Evolutionary conservation across 1,140 invertebrate genomes (phyloP), one percentile per base, ranked within the genome.

Genomic region (Cydia pomonella): DNA sequence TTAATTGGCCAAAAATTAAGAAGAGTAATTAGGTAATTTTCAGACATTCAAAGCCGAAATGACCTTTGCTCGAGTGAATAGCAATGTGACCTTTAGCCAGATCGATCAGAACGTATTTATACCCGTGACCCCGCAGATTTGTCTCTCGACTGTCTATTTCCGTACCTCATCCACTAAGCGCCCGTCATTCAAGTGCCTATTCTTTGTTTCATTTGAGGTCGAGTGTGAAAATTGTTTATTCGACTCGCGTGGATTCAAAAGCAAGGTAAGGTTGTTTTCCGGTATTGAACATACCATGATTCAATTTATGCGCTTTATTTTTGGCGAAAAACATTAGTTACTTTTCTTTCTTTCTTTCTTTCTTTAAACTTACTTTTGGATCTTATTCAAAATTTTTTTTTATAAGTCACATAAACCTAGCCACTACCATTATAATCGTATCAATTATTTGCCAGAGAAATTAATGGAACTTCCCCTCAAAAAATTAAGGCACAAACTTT

Each of bases 111-210:
- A 29, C 63, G 33, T 69, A 69, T 69, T 33, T 69, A 33, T 69
- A 69, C 16, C n/a, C 29, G 27, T 33, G 63, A 33, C 27, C 29
- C 64, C 29, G 64, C 63, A 33, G 64, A 69, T 33, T 69, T 69
- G 64, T 69, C 64, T 69, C 27, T 64, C 64, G 9, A 18, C 64
- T 69, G 64, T 33, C 64, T 69, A 69, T 69, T 69, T 69, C 27
- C 64, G 64, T 18, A 23, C 53, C 64, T 18, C 64, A 3, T 33
- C 64, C 29, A 23, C 53, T 59, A 33, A 69, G 64, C 33, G 27
- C 27, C n/a, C 64, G 64, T 38, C 64, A 69, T 18, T 69, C 27
- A 18, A 69, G 64, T 69, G 27, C 64, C 53, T 69, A 69, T 69
- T 69, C 64, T 69, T 69, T 69, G 64, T 69, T 23, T 69, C 29